Evolutionary conservation across 1,140 invertebrate species (phyloP).

Genomic region (Drosophila sucinea): DNA sequence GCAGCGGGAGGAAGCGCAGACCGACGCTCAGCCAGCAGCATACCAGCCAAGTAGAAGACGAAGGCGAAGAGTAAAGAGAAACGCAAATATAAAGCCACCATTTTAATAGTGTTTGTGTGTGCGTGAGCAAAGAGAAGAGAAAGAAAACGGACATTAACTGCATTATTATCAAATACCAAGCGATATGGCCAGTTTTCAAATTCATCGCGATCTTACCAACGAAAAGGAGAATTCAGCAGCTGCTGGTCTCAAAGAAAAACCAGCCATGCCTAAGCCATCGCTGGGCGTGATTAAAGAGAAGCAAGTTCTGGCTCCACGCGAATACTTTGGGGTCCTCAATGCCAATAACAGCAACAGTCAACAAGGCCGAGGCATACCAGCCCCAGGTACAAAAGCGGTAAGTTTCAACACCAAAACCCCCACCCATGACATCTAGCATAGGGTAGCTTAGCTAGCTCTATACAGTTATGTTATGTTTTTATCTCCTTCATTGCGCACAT

Average conservation of each 20-base stretch:
- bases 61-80: constrained; percentile 49
- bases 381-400: constrained; percentile 67
- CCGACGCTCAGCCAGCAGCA: constrained; percentile 37
- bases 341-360: constrained; percentile 81
- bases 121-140: constrained; percentile 10
- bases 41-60: constrained; percentile 25
- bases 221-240: constrained; percentile 84
- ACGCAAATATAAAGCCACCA: constrained; percentile 56
- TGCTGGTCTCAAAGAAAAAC: constrained; percentile 36
- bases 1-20: constrained; percentile 40
- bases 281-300: constrained; percentile 60
- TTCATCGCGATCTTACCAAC: constrained; percentile 85
- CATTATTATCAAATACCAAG: neutral
- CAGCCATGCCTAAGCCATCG: constrained; percentile 49
- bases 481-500: constrained; percentile 36
- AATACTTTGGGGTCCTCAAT: constrained; percentile 83
- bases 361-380: constrained; percentile 48
- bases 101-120: constrained; percentile 43
- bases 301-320: constrained; percentile 63
- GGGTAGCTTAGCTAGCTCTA: neutral
- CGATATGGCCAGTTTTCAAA: constrained; percentile 85
- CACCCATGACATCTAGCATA: constrained; percentile 22
- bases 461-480: constrained; percentile 35
- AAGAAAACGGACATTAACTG: constrained; percentile 13
- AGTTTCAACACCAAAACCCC: constrained; percentile 34